Percentiles rank a stretch among this genome's conserved stretches.
Conservation (phyloP, 2,113 vertebrate species). For the Mohoua ochrocephala region DNA sequence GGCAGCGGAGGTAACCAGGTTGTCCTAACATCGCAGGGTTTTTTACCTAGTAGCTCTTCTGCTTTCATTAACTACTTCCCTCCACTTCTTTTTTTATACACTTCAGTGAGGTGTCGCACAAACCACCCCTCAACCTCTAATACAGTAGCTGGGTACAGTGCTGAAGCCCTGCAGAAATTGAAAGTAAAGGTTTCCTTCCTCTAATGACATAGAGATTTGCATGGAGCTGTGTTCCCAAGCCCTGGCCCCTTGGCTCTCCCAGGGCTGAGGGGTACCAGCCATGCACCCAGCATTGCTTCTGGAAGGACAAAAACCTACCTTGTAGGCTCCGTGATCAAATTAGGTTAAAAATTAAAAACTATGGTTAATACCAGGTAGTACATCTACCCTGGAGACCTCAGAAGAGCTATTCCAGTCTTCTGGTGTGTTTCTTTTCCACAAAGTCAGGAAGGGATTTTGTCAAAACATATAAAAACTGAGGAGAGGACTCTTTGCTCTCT, state of each 20-base stretch:
- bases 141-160: not conserved
- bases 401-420: not conserved
- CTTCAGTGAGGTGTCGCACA: not conserved
- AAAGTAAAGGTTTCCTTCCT: not conserved
- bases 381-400: not conserved
- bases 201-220: not conserved
- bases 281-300: not conserved
- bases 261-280: fast-evolving
- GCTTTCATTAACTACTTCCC: not conserved
- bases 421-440: not conserved
- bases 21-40: fast-evolving
- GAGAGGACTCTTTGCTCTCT: not conserved
- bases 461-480: not conserved
- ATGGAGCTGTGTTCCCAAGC: not conserved
- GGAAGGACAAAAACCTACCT: fast-evolving
- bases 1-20: fast-evolving
- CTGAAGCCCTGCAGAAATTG: not conserved
- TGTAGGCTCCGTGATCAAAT: fast-evolving
- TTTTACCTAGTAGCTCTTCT: not conserved
- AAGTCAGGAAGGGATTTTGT: not conserved
- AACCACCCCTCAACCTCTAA: not conserved
- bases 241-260: not conserved
- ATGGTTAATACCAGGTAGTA: not conserved
- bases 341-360: not conserved
- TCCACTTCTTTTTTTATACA: not conserved